Conservation (phyloP, 2,888 invertebrate genomes). For the Pediacus dermestoides region DNA sequence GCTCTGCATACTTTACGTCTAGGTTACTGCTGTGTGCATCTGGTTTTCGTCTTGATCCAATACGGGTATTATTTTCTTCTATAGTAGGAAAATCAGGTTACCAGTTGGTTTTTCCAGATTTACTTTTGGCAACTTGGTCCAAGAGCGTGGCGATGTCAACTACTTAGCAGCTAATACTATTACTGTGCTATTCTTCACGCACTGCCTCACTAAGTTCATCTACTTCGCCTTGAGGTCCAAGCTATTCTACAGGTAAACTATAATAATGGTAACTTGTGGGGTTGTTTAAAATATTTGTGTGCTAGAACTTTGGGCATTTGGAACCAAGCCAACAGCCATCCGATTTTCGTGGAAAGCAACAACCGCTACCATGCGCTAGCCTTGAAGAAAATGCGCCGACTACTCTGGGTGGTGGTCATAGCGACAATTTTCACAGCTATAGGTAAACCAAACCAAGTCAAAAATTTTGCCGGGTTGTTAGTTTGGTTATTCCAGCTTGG, state of each 20-base stretch:
- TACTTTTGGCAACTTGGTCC: conserved; percentile 65
- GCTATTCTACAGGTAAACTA: conserved; percentile 66
- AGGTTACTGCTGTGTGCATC: conserved; percentile 58
- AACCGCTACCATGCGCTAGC: conserved; percentile 66
- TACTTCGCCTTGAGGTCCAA: conserved; percentile 73
- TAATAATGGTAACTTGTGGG: conserved; percentile 1
- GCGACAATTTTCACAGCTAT: conserved; percentile 60
- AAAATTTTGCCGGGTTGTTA: no score
- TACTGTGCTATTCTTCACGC: conserved; percentile 76
- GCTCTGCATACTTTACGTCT: conserved; percentile 57
- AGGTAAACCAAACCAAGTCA: conserved; percentile 57
- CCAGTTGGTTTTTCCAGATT: conserved; percentile 40
- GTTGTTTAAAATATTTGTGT: conserved; percentile 14
- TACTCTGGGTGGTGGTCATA: conserved; percentile 64
- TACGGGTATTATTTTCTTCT: conserved; percentile 45
- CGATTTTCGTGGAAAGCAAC: conserved; percentile 79
- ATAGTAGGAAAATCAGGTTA: conserved; percentile 7
- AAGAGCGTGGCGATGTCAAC: conserved; percentile 73
- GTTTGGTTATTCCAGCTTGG: conserved; percentile 62
- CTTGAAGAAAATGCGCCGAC: conserved; percentile 69
- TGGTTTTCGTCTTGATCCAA: conserved; percentile 61
- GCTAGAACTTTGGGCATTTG: conserved; percentile 71
- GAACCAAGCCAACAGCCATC: conserved; percentile 82
- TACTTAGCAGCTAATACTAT: conserved; percentile 72
- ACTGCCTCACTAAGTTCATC: conserved; percentile 68